Base-by-base conservation (phyloP, 2,113 vertebrate genomes). In the Procavia capensis region DNA sequence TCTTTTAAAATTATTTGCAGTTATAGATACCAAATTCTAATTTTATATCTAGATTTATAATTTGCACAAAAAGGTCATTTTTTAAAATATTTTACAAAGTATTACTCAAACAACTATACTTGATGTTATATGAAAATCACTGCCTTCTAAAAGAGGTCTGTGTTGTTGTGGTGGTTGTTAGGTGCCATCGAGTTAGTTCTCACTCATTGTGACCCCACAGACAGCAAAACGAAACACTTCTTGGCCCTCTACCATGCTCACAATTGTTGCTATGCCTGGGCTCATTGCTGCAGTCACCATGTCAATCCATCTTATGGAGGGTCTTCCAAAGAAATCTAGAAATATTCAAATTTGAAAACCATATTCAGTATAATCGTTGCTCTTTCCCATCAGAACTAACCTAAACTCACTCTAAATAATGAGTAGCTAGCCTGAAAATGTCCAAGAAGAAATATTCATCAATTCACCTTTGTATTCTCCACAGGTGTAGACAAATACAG, bases 101-200 rank as follows among this genome's bases (percentile, higher is more conserved):
- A 93, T 82, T 92, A 88, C 57, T 92, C 47, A 94, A 95, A 54
- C 20, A 84, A 83, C 19, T 88, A 64, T 81, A 83, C 22, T 72
- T 87, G 10, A 95, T 83, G 36, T 6, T 68, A 59, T 17, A 63
- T 54, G 24, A 82, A 92, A 90, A 54, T 59, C 76, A 47, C n/a
- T n/a, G n/a, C n/a, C n/a, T n/a, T n/a, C n/a, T n/a, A n/a, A n/a
- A n/a, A n/a, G n/a, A n/a, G n/a, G n/a, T n/a, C n/a, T n/a, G n/a
- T n/a, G n/a, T n/a, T n/a, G n/a, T 45, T 96, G 7, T 50, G 7
- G 47, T 50, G 7, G 47, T 50, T 50, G 47, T 50, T 50, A 50
- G 47, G 47, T 50, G 47, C 47, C 47, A 50, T 50, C 47, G 13
- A 50, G 47, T 50, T 50, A 13, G 47, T 50, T 50, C 47, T 13